Evolutionary conservation across 2,888 invertebrate species (phyloP).

Genomic region (Pecten maximus): DNA sequence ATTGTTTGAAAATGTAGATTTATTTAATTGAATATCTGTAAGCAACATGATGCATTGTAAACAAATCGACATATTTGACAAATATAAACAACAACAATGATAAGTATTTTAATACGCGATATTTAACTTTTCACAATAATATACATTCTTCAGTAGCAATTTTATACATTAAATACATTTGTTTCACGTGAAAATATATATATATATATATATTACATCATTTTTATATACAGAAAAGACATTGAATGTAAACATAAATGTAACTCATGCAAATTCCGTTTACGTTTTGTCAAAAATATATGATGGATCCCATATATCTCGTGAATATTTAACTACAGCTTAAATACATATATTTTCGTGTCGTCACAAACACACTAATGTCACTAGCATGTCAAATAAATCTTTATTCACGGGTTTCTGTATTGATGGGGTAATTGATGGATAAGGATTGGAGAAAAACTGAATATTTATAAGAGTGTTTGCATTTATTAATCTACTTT

Average conservation of each 20-base stretch:
- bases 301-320: neutral
- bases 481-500: too few species aligned
- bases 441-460: too few species aligned
- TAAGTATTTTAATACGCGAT: neutral
- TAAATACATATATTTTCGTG: neutral
- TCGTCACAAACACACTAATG: neutral
- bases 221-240: slow-evolving; percentile 7
- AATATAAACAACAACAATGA: slow-evolving; percentile 14
- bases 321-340: neutral
- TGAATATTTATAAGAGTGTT: too few species aligned
- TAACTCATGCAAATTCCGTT: neutral
- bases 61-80: slow-evolving; percentile 6
- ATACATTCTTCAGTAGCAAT: slow-evolving; percentile 3
- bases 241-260: neutral
- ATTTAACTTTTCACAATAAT: neutral
- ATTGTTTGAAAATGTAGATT: slow-evolving; percentile 20
- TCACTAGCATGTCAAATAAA: too few species aligned
- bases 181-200: slow-evolving; percentile 27
- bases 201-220: neutral
- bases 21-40: slow-evolving; percentile 29
- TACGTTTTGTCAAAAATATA: neutral
- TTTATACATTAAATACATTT: slow-evolving; percentile 15
- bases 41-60: slow-evolving; percentile 29
- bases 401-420: too few species aligned
- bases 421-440: too few species aligned